Percentiles rank a stretch among this genome's conserved stretches.
Conservation (phyloP, 2,888 invertebrate genomes). For the Norana najaformis region DNA sequence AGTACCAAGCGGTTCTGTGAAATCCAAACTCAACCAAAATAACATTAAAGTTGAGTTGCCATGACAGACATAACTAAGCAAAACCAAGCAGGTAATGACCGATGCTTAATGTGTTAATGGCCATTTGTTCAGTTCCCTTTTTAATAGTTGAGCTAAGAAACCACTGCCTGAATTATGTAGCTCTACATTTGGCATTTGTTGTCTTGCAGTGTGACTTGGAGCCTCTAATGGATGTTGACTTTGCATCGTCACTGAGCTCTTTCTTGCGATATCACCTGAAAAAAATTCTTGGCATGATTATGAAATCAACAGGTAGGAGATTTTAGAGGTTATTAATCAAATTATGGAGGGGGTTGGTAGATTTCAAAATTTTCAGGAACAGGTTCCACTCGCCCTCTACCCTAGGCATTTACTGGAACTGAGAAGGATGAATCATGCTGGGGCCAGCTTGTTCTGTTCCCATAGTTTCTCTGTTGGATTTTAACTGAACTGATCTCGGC, state of each 20-base stretch:
- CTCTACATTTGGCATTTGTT: too few relatives aligned
- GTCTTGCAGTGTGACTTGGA: background rate
- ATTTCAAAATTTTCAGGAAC: background rate
- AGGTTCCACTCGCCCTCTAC: too few relatives aligned
- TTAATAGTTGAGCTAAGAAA: background rate
- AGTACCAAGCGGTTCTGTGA: too few relatives aligned
- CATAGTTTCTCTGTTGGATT: too few relatives aligned
- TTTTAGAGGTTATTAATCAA: background rate
- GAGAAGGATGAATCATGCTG: too few relatives aligned
- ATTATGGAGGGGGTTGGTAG: background rate
- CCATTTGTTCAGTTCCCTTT: background rate
- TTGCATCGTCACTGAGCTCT: background rate
- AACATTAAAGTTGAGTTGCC: too few relatives aligned
- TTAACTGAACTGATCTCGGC: too few relatives aligned
- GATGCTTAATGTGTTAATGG: background rate
- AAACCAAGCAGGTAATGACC: background rate
- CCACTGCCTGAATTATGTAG: background rate
- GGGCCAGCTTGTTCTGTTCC: too few relatives aligned
- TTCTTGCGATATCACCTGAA: background rate
- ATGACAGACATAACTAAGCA: background rate
- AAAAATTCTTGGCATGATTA: slow-evolving; percentile 18
- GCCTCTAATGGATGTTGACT: background rate
- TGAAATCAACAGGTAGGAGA: background rate
- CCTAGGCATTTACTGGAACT: too few relatives aligned
- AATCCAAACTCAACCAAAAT: too few relatives aligned